A percentile compares a stretch with the other conserved stretches of the same genome.
Conservation (phyloP, 2,797 vertebrate species). For the Pseudotriccus pelzelni region DNA sequence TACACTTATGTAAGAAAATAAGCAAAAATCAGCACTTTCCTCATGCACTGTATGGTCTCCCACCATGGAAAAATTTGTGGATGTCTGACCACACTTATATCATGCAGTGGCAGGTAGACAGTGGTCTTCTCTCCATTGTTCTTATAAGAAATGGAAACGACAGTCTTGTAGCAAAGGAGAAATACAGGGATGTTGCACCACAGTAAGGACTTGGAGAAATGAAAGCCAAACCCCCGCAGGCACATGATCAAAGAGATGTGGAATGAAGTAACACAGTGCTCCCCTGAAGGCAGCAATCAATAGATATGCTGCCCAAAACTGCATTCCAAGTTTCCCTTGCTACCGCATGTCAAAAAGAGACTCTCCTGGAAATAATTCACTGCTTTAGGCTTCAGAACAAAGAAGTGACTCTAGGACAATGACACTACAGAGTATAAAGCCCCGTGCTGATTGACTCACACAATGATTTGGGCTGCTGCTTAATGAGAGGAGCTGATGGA, state of each 20-base stretch:
- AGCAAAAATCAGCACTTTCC: background rate
- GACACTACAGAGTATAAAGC: background rate
- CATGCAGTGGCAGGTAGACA: background rate
- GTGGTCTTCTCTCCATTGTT: background rate
- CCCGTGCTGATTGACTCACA: accelerated
- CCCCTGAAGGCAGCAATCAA: background rate
- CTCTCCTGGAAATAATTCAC: background rate
- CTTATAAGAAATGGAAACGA: background rate
- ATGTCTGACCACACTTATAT: background rate
- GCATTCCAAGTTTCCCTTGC: background rate
- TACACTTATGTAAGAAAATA: background rate
- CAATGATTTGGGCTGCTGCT: background rate
- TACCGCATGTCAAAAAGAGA: background rate
- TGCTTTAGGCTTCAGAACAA: background rate
- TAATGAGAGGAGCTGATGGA: background rate
- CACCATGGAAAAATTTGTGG: background rate
- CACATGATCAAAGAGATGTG: background rate
- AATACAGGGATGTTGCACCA: background rate
- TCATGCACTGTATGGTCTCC: background rate
- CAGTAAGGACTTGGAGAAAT: background rate
- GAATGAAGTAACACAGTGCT: background rate
- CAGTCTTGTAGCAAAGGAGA: background rate
- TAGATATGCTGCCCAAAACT: background rate
- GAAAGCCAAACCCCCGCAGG: background rate
- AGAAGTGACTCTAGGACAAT: background rate